These are phyloP conservation scores for Caracal caracal DNA, from an alignment of 2,113 vertebrate species.

Conservation along the genomic window DNA sequence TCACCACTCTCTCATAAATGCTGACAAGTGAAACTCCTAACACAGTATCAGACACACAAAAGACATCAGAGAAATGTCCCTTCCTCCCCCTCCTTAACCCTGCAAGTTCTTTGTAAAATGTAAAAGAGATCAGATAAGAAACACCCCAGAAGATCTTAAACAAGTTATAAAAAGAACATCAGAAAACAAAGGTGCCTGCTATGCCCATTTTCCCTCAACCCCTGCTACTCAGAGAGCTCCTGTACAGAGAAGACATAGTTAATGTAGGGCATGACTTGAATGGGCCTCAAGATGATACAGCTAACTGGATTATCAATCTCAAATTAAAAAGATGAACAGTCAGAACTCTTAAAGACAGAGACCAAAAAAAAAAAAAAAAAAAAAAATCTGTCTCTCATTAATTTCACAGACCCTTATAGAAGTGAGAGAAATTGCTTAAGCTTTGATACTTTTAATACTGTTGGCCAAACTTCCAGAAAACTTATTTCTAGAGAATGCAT, in stretches of 20 bases:
- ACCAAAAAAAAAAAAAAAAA: background rate
- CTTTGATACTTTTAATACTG: constrained; percentile 9
- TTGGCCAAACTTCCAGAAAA: constrained; percentile 35
- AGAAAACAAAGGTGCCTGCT: background rate
- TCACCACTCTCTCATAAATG: background rate
- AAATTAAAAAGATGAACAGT: constrained; percentile 42
- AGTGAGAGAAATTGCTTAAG: constrained; percentile 13
- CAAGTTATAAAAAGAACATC: constrained; percentile 17
- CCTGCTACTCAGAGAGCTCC: background rate
- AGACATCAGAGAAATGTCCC: background rate
- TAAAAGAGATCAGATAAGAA: constrained; percentile 14
- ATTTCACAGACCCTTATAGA: constrained; percentile 1
- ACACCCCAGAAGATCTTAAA: background rate
- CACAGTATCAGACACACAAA: background rate
- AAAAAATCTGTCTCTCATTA: background rate
- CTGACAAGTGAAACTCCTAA: constrained; percentile 42
- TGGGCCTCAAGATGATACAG: background rate
- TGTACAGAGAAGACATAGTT: background rate
- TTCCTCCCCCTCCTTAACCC: background rate
- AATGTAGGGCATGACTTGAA: background rate
- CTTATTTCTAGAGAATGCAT: constrained; percentile 15
- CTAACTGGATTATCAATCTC: constrained; percentile 15
- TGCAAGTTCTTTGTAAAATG: background rate
- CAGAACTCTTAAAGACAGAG: background rate
- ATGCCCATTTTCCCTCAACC: background rate